Evolutionary conservation across 1,140 invertebrate genomes (phyloP).

Genomic region (Aphelinus certus): DNA sequence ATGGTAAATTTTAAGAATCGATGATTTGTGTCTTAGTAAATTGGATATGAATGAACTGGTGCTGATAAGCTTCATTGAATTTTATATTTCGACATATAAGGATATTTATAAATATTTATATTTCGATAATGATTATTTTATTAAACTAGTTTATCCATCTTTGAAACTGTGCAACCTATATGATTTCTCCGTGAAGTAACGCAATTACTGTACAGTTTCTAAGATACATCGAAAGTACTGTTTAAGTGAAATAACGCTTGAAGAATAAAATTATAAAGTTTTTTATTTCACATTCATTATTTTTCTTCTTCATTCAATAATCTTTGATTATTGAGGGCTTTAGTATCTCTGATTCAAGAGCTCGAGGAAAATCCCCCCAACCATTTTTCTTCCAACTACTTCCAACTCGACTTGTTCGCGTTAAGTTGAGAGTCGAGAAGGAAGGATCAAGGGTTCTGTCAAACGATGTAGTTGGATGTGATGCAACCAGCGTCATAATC

Average conservation of each 20-base stretch:
- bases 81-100: neutral
- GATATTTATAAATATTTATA: conserved; percentile 20
- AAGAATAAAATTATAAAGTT: conserved; percentile 30
- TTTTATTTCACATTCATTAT: conserved; percentile 30
- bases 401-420: too few species aligned
- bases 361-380: too few species aligned
- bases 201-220: conserved; percentile 10
- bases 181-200: conserved; percentile 7
- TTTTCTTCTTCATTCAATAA: conserved; percentile 14
- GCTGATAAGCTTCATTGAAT: conserved; percentile 32
- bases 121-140: conserved; percentile 29
- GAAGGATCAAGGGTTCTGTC: too few species aligned
- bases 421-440: too few species aligned
- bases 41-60: conserved; percentile 23
- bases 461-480: too few species aligned
- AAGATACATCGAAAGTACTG: conserved; percentile 26
- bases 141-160: conserved; percentile 32
- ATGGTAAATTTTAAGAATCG: too few species aligned
- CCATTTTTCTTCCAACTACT: too few species aligned
- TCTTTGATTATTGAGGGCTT: too few species aligned
- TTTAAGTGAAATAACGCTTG: conserved; percentile 29
- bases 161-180: conserved; percentile 10
- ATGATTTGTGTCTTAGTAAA: neutral
- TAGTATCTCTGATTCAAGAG: too few species aligned
- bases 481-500: too few species aligned